Conservation (phyloP, 2,797 vertebrate species). For the Pelobates cultripes region DNA sequence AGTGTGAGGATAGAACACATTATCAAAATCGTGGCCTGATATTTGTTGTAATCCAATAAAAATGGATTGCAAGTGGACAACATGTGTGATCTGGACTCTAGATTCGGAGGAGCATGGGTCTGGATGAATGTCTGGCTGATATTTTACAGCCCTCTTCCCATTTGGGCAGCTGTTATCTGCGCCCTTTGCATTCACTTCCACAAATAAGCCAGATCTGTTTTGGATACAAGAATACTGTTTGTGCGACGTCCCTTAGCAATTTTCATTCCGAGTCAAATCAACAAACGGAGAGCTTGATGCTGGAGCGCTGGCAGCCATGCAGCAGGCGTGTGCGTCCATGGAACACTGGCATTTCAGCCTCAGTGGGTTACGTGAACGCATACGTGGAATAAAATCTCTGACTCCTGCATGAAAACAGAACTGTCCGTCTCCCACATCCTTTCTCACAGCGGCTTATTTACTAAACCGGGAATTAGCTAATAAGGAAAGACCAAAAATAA, state of each 20-base stretch:
- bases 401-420: conserved; percentile 9
- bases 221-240: conserved; percentile 52
- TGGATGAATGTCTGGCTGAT: conserved; percentile 17
- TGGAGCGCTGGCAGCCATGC: conserved; percentile 28
- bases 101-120: too few species aligned
- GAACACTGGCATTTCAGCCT: conserved; percentile 39
- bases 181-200: conserved; percentile 19
- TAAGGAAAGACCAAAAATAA: too few species aligned
- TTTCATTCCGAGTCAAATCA: conserved; percentile 36
- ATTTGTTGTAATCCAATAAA: too few species aligned
- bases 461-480: too few species aligned
- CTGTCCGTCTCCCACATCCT: too few species aligned
- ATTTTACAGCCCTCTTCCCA: conserved; percentile 16
- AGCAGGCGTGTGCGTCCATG: conserved; percentile 27
- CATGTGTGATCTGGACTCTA: too few species aligned
- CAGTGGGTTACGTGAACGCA: conserved; percentile 6
- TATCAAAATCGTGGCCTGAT: too few species aligned
- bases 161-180: conserved; percentile 24
- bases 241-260: conserved; percentile 51
- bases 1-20: too few species aligned
- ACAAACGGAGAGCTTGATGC: conserved; percentile 38
- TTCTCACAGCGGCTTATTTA: too few species aligned
- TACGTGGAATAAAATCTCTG: conserved; percentile 45
- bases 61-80: too few species aligned
- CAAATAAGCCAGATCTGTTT: conserved; percentile 54